A percentile compares a stretch with the other conserved stretches of the same genome.
These are phyloP conservation scores for Onthophagus taurus DNA, from an alignment of 1,140 invertebrate genomes.

Conservation along the genomic window DNA sequence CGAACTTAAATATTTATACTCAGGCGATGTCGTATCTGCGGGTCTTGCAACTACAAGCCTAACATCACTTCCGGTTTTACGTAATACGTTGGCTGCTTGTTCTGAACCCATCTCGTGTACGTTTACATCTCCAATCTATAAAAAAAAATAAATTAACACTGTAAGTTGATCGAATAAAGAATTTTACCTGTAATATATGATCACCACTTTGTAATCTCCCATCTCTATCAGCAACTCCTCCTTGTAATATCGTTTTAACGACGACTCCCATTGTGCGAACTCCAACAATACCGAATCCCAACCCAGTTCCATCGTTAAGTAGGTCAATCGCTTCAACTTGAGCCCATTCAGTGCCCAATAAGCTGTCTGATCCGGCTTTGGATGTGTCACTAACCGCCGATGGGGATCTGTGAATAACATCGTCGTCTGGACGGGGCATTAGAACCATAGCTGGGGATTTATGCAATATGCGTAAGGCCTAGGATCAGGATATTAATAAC, in stretches of 20 bases:
- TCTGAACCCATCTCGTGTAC: conserved; percentile 93
- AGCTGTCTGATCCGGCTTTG: conserved; percentile 59
- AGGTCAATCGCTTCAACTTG: conserved; percentile 94
- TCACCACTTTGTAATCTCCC: conserved; percentile 88
- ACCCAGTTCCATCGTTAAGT: conserved; percentile 88
- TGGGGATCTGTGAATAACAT: conserved; percentile 47
- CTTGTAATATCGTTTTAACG: conserved; percentile 92
- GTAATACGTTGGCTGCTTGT: conserved; percentile 90
- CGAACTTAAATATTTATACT: conserved; percentile 42
- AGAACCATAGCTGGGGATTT: conserved; percentile 64
- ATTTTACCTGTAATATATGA: conserved; percentile 84
- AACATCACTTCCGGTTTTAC: conserved; percentile 87
- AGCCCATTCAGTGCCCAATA: conserved; percentile 86
- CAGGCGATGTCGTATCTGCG: conserved; percentile 62
- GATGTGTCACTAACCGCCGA: conserved; percentile 64
- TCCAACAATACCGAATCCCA: conserved; percentile 97
- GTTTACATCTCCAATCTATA: conserved; percentile 72
- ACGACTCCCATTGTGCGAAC: conserved; percentile 93
- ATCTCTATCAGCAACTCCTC: conserved; percentile 91
- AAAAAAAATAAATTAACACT: too few species aligned
- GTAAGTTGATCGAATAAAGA: not conserved
- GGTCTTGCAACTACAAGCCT: conserved; percentile 87
- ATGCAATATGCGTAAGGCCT: conserved; percentile 74
- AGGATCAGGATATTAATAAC: conserved; percentile 25
- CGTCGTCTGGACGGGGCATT: conserved; percentile 41